Conservation (phyloP, 2,113 vertebrate species). For the Rallus limicola region DNA sequence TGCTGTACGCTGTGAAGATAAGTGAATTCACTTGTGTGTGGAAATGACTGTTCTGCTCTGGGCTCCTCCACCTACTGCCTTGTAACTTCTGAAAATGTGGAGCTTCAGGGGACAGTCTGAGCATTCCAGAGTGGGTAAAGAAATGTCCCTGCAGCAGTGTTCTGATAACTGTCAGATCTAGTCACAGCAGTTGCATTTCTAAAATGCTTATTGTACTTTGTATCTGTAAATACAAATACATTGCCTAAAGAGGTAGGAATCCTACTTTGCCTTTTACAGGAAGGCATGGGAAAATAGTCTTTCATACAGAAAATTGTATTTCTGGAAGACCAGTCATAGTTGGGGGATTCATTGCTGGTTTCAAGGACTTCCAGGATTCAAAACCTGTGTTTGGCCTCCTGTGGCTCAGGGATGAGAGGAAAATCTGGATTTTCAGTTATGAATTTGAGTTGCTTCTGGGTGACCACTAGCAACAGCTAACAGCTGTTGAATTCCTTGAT, state of each 20-base stretch:
- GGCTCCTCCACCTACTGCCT: neutral
- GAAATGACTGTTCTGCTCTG: neutral
- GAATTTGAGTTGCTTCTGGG: neutral
- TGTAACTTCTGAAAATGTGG: neutral
- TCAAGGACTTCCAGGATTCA: neutral
- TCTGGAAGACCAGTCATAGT: neutral
- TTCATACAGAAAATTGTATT: neutral
- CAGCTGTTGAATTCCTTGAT: neutral
- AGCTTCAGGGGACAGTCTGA: neutral
- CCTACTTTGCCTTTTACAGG: neutral
- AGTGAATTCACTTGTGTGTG: neutral
- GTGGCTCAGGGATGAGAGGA: neutral
- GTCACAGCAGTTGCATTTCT: neutral
- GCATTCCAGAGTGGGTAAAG: neutral
- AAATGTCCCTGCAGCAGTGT: neutral
- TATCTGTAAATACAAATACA: neutral
- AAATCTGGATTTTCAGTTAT: neutral
- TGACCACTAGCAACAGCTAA: neutral
- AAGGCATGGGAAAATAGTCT: neutral
- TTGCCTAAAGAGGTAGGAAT: neutral
- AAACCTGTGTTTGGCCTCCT: neutral
- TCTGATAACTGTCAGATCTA: neutral
- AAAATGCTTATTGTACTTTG: neutral
- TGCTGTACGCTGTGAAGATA: neutral
- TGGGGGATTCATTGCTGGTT: neutral